Conservation (phyloP, 2,888 invertebrate genomes). For the Phania funesta region DNA sequence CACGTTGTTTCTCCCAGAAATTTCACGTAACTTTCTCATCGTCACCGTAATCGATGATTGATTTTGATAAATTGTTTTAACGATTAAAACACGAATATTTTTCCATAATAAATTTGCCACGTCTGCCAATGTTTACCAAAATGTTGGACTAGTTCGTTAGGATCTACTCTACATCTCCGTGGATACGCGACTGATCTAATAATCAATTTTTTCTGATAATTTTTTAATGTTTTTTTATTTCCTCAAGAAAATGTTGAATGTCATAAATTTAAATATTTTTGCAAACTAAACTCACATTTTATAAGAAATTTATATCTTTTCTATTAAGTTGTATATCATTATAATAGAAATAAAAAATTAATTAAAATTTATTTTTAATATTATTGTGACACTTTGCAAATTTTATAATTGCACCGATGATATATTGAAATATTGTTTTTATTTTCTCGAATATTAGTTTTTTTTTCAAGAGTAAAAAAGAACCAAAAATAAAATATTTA, state of each 20-base stretch:
- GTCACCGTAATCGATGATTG: too few species aligned
- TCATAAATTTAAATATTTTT: neutral
- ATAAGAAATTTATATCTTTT: constrained; percentile 13
- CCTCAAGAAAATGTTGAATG: constrained; percentile 8
- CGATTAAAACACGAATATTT: too few species aligned
- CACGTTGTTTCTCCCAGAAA: too few species aligned
- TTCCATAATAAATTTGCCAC: too few species aligned
- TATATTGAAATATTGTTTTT: constrained; percentile 38
- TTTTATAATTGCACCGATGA: constrained; percentile 49
- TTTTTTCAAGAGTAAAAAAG: neutral
- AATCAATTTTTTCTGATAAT: neutral
- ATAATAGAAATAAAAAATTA: neutral
- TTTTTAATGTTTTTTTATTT: neutral
- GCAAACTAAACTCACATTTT: constrained; percentile 25
- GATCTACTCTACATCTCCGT: too few species aligned
- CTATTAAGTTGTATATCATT: too few species aligned
- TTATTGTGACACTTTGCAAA: constrained; percentile 35
- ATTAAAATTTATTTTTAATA: constrained; percentile 14
- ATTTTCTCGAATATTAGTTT: neutral
- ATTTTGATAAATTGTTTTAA: too few species aligned
- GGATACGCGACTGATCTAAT: too few species aligned
- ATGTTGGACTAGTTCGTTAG: too few species aligned
- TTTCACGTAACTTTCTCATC: too few species aligned
- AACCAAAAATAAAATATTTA: neutral
- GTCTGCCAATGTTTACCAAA: too few species aligned